These are phyloP conservation scores for Sinocyclocheilus anshuiensis DNA, from an alignment of 2,113 vertebrate genomes.

Conservation along the genomic window DNA sequence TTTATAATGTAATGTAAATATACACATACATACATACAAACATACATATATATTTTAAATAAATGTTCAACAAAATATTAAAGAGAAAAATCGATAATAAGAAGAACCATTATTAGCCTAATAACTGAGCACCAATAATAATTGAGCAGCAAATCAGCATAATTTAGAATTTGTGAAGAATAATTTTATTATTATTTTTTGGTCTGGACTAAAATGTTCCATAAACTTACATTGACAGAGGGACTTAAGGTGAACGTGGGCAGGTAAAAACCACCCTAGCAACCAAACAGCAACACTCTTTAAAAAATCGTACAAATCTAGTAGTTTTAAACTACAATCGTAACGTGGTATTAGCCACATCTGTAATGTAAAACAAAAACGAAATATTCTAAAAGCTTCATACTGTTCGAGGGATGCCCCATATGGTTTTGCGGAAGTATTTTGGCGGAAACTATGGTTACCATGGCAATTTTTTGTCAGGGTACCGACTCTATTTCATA, in stretches of 20 bases:
- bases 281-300: not conserved
- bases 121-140: not conserved
- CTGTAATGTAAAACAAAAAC: not conserved
- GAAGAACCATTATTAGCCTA: not conserved
- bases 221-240: not conserved
- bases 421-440: constrained; percentile 20
- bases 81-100: not conserved
- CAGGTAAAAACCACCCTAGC: not conserved
- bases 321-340: not conserved
- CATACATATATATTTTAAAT: no score
- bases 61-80: not conserved
- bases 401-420: not conserved
- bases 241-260: not conserved
- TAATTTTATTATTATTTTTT: no score
- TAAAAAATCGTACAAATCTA: not conserved
- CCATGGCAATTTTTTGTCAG: constrained; percentile 22
- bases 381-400: not conserved
- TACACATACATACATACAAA: no score
- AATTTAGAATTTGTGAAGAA: not conserved
- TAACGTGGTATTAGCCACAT: not conserved
- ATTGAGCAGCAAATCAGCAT: not conserved
- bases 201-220: no score
- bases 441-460: not conserved
- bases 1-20: not conserved
- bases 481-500: not conserved